Percentiles rank a stretch among this genome's conserved stretches.
These are phyloP conservation scores for Diplolepis rosae DNA, from an alignment of 2,888 invertebrate genomes.

Conservation along the genomic window DNA sequence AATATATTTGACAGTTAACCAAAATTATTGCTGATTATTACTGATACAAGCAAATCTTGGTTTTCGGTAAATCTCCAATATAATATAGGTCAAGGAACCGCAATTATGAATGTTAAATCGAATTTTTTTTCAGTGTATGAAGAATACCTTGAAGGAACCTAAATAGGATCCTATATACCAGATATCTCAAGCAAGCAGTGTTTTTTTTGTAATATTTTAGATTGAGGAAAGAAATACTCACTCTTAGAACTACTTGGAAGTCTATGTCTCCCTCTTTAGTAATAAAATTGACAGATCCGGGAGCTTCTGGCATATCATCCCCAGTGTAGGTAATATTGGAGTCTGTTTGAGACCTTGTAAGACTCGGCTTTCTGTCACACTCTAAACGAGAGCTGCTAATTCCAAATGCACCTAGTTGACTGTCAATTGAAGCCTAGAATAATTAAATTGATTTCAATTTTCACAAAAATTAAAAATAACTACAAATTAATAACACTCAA, in stretches of 20 bases:
- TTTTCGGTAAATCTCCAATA: no score
- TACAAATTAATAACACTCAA: background rate
- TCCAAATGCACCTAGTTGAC: conserved; percentile 85
- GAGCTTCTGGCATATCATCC: conserved; percentile 91
- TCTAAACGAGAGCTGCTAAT: conserved; percentile 73
- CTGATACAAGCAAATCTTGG: no score
- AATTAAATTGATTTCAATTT: conserved; percentile 20
- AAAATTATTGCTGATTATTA: no score
- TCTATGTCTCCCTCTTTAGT: conserved; percentile 96
- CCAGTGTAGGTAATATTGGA: conserved; percentile 92
- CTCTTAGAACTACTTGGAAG: conserved; percentile 89
- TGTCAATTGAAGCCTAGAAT: conserved; percentile 86
- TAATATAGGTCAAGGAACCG: no score
- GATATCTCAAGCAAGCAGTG: no score
- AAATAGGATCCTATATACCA: no score
- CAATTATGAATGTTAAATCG: no score
- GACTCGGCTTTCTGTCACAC: conserved; percentile 81
- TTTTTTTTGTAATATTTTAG: background rate
- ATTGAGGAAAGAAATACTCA: conserved; percentile 64
- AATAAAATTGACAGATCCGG: conserved; percentile 92
- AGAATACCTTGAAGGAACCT: no score
- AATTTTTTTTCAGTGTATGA: no score
- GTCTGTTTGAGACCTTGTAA: conserved; percentile 92
- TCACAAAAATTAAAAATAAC: conserved; percentile 3
- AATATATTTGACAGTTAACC: no score